Base-by-base conservation (phyloP, 2,797 vertebrate species). In the Coreius guichenoti region DNA sequence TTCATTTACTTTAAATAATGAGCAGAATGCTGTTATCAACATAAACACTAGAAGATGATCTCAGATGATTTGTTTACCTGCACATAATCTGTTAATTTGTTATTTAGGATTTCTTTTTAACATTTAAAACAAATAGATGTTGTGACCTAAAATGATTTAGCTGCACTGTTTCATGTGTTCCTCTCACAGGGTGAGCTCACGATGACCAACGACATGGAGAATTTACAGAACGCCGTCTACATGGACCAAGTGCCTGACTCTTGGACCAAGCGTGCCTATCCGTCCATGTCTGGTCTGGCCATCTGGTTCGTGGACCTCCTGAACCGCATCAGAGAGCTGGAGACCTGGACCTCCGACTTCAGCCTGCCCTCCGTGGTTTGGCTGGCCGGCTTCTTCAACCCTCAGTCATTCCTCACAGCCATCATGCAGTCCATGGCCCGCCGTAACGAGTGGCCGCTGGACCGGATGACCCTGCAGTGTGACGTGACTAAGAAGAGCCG, bases 321-420 rank as follows among this genome's bases (percentile, higher is more conserved):
- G n/a, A 90, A 78, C 63, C 94, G 97, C 89, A 97, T 98, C 91
- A 97, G 92, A 84, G 97, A 99, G 91, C 92, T 99, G 68, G 98
- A 99, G 74, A 87, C 89, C 36, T 99, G 98, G 98, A 96, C 94
- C 0, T 89, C 94, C 0, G 97, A 99, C 92, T 43, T 43, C 39
- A 43, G 39, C 39, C 39, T 43, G 39, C 39, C 39, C 3, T 92
- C 96, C 0, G 91, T 90, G 0, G 96, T 99, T 85, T 99, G 98
- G 98, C 93, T 99, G 0, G 94, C 97, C 0, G 98, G 98, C 11
- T 96, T 99, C 93, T 99, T 99, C 92, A 99, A 97, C 89, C 98
- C 98, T 0, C 98, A 99, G 94, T 97, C 97, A 74, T 97, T 99
- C 90, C 95, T 99, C 88, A 99, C 97, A 0, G 97, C 98, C 88